Evolutionary conservation across 1,140 invertebrate genomes (phyloP).

Genomic region (Sitodiplosis mosellana): DNA sequence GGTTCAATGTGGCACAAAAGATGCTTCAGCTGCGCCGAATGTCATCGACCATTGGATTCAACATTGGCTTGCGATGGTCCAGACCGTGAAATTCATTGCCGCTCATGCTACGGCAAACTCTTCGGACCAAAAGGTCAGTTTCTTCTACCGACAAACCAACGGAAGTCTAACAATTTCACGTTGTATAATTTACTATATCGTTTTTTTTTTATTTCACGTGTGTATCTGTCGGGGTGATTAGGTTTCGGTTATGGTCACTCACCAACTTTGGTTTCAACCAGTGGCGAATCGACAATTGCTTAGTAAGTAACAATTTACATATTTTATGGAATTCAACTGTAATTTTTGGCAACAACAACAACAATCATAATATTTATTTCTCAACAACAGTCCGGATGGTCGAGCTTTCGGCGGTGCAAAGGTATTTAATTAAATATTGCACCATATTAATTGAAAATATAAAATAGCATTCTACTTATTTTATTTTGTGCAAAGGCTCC

Average conservation of each 20-base stretch:
- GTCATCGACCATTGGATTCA: constrained; percentile 86
- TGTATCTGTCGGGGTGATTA: constrained; percentile 79
- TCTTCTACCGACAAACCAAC: too few species aligned
- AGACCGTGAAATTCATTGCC: constrained; percentile 75
- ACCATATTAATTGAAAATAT: neutral
- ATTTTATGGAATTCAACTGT: too few species aligned
- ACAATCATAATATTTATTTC: constrained; percentile 1
- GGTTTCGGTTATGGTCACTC: constrained; percentile 76
- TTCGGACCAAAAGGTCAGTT: constrained; percentile 65
- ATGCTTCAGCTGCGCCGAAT: constrained; percentile 83
- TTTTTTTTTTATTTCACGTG: too few species aligned
- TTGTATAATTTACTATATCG: too few species aligned
- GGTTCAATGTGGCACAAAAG: constrained; percentile 90
- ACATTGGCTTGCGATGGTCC: constrained; percentile 76
- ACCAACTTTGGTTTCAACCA: constrained; percentile 62
- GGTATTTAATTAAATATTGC: constrained; percentile 15
- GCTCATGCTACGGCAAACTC: constrained; percentile 71
- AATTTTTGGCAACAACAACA: neutral
- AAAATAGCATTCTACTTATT: too few species aligned
- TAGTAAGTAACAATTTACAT: constrained; percentile 45
- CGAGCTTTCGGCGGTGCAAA: constrained; percentile 32
- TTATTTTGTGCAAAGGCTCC: too few species aligned
- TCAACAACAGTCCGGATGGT: constrained; percentile 28
- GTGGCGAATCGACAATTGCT: constrained; percentile 47
- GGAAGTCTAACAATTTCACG: too few species aligned